A percentile compares a stretch with the other conserved stretches of the same genome.
phyloP scores from a whole-genome alignment of 2,888 invertebrate species.

The Pecten maximus region DNA sequence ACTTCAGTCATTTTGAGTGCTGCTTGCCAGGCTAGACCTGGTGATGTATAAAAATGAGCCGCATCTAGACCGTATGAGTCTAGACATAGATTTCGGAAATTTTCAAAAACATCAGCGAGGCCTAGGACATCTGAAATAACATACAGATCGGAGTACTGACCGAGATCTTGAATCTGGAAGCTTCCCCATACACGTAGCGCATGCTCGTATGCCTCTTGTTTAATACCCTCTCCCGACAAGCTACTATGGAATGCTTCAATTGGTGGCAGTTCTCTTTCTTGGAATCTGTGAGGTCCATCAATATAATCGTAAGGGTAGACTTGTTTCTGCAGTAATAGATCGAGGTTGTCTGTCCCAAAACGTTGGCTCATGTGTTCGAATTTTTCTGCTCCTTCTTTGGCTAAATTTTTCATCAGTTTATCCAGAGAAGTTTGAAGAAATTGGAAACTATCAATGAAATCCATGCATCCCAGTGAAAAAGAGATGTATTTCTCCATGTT shows the following conservation, averaged over 20 bases:
- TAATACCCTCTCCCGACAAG: conserved; percentile 45
- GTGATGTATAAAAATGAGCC: too few species aligned
- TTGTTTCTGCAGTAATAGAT: conserved; percentile 67
- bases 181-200: conserved; percentile 46
- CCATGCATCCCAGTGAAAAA: conserved; percentile 39
- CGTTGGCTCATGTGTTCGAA: conserved; percentile 1
- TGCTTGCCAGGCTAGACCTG: too few species aligned
- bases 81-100: too few species aligned
- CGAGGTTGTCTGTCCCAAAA: conserved; percentile 30
- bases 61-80: too few species aligned
- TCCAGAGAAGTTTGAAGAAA: conserved; percentile 38
- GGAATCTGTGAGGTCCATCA: conserved; percentile 53
- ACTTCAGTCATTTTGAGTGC: neutral
- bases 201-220: conserved; percentile 56
- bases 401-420: conserved; percentile 37
- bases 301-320: conserved; percentile 78
- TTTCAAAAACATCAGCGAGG: conserved; percentile 53
- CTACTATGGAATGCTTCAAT: conserved; percentile 55
- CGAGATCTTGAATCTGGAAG: conserved; percentile 40
- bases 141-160: conserved; percentile 55
- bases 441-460: conserved; percentile 39
- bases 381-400: neutral
- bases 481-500: too few species aligned
- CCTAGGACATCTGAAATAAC: conserved; percentile 46
- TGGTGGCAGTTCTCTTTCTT: conserved; percentile 33